A percentile compares a stretch with the other conserved stretches of the same genome.
Evolutionary conservation across 2,888 invertebrate species (phyloP).

Genomic region (Tiphia femorata): DNA sequence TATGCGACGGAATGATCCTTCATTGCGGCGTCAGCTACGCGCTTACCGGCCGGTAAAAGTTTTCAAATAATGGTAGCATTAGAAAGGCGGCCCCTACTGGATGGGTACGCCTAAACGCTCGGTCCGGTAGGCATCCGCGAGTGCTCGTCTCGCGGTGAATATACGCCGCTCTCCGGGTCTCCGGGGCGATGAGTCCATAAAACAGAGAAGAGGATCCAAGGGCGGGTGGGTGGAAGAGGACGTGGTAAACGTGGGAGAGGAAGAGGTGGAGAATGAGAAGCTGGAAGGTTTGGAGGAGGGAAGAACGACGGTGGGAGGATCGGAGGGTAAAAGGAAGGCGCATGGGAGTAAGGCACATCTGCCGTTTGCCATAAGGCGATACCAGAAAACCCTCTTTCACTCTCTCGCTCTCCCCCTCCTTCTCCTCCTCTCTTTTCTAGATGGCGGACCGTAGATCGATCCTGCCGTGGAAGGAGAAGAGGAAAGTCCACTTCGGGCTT

Average conservation of each 20-base stretch:
- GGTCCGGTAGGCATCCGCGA: slow-evolving; percentile 36
- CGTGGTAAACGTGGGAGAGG: background rate
- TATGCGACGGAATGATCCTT: slow-evolving; percentile 11
- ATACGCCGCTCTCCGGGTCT: slow-evolving; percentile 23
- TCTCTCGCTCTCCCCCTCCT: slow-evolving; percentile 27
- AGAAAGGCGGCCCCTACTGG: slow-evolving; percentile 26
- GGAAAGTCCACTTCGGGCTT: slow-evolving; percentile 47
- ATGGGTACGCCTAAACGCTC: slow-evolving; percentile 41
- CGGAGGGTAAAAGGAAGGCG: slow-evolving; percentile 8
- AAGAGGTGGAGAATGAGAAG: slow-evolving; percentile 2
- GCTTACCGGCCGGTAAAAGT: slow-evolving; percentile 20
- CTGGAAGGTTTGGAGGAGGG: no score
- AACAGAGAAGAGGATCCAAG: slow-evolving; percentile 23
- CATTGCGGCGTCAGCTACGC: slow-evolving; percentile 8
- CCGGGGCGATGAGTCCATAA: slow-evolving; percentile 49
- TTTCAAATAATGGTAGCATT: slow-evolving; percentile 22
- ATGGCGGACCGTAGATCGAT: slow-evolving; percentile 53
- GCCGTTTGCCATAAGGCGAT: slow-evolving; percentile 61
- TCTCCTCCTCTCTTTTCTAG: slow-evolving; percentile 27
- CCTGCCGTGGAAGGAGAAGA: slow-evolving; percentile 45
- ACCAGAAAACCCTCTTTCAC: slow-evolving; percentile 55
- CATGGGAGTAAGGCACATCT: slow-evolving; percentile 51
- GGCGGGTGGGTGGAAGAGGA: background rate
- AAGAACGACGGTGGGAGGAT: no score
- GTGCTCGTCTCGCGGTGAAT: slow-evolving; percentile 42